Evolutionary conservation across 2,797 vertebrate genomes (phyloP).

Genomic region (Zenarchopterus dispar): DNA sequence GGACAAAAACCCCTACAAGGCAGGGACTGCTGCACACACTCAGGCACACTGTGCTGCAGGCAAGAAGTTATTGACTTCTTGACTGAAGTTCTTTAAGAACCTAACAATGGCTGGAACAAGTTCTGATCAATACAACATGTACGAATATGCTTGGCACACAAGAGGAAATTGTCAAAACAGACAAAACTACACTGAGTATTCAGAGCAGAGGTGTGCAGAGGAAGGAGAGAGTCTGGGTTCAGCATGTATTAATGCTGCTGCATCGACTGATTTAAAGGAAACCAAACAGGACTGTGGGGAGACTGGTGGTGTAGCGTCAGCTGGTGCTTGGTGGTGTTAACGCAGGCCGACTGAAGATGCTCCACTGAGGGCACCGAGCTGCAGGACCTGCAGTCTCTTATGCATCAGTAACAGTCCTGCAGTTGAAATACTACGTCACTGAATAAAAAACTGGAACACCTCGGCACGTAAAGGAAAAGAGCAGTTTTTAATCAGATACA

Average conservation of each 20-base stretch:
- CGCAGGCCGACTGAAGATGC: background rate
- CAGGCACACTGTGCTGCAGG: background rate
- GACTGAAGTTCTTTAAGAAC: background rate
- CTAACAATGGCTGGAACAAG: background rate
- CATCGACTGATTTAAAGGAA: background rate
- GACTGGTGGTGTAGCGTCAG: background rate
- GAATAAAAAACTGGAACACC: constrained; percentile 1
- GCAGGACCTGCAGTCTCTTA: background rate
- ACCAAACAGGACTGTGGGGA: background rate
- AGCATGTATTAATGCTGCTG: background rate
- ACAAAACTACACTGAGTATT: background rate
- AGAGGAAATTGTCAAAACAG: background rate
- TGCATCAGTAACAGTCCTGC: background rate
- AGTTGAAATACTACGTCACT: background rate
- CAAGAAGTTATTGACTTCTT: background rate
- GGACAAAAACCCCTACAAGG: background rate
- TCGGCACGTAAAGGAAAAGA: background rate
- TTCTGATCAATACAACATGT: background rate
- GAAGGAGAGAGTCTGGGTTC: background rate
- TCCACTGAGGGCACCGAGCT: background rate
- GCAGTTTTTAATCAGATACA: constrained; percentile 20
- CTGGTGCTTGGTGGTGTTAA: background rate
- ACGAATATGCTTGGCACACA: background rate
- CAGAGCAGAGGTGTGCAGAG: background rate
- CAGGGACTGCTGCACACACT: background rate